phyloP scores from a whole-genome alignment of 2,888 invertebrate species.

The Trypoxylon attenuatum region DNA sequence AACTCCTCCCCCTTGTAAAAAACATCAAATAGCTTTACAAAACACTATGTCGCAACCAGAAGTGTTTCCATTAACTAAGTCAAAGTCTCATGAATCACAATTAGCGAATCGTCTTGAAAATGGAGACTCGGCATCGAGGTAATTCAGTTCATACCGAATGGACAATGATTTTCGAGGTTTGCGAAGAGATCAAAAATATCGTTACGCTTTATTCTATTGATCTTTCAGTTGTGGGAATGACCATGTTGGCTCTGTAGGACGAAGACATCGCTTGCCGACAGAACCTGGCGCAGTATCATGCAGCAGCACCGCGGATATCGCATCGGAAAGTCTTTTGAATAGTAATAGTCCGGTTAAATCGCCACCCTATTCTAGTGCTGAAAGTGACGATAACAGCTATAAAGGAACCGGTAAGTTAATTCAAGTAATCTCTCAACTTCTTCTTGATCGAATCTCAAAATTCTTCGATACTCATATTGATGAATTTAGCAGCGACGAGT shows the following conservation, averaged over 20 bases:
- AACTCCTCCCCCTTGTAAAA: conserved; percentile 88
- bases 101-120: conserved; percentile 81
- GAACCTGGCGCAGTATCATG: conserved; percentile 80
- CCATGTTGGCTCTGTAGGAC: conserved; percentile 60
- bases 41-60: conserved; percentile 67
- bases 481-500: conserved; percentile 70
- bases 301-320: conserved; percentile 70
- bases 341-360: conserved; percentile 78
- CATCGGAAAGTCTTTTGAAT: conserved; percentile 62
- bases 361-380: conserved; percentile 77
- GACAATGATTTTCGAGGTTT: too few species aligned
- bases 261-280: conserved; percentile 78
- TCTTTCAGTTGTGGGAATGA: conserved; percentile 63
- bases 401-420: conserved; percentile 68
- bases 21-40: conserved; percentile 80
- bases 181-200: neutral
- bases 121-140: conserved; percentile 73
- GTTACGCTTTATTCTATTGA: neutral
- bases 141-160: conserved; percentile 18
- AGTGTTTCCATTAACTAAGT: conserved; percentile 85
- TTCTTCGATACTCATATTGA: neutral
- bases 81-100: conserved; percentile 94
- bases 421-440: neutral
- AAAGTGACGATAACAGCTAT: conserved; percentile 76
- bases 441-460: too few species aligned